phyloP scores from a whole-genome alignment of 2,113 vertebrate genomes.

The Thoracochromis brauschi region DNA sequence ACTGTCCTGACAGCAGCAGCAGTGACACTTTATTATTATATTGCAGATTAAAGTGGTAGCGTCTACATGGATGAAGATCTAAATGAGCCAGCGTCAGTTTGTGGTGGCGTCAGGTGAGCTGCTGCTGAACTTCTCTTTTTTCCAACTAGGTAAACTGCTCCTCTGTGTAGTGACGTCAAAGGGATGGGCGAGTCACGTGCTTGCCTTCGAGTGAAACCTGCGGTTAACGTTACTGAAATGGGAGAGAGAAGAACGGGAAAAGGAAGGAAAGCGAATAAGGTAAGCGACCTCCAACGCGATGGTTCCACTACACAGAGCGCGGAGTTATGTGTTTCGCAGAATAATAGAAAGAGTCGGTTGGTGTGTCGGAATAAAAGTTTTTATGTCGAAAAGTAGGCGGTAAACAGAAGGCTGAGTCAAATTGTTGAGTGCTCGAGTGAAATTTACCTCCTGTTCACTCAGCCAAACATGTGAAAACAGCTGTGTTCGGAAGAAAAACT shows the following conservation, averaged over 20 bases:
- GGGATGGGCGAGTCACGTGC: conserved; percentile 63
- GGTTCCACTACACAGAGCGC: background rate
- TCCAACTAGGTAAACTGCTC: conserved; percentile 1
- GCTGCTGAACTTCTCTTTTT: background rate
- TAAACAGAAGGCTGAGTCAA: background rate
- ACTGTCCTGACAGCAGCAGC: background rate
- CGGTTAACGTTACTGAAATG: conserved; percentile 23
- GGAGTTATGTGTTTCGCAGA: too few relatives aligned
- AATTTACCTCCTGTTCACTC: background rate
- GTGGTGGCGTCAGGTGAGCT: background rate
- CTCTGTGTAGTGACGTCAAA: conserved; percentile 24
- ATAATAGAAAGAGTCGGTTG: background rate
- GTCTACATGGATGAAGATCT: background rate
- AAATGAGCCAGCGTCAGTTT: background rate
- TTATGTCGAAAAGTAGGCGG: background rate
- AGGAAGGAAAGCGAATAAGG: conserved; percentile 16
- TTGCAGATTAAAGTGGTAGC: background rate
- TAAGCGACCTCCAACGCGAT: background rate
- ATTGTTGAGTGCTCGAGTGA: background rate
- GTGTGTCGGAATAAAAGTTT: background rate
- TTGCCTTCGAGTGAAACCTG: background rate
- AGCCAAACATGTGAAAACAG: background rate
- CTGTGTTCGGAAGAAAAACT: background rate
- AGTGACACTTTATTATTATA: background rate
- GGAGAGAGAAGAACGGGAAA: background rate